Conservation (phyloP, 2,113 vertebrate species). For the Chaetorhynchus papuensis region DNA sequence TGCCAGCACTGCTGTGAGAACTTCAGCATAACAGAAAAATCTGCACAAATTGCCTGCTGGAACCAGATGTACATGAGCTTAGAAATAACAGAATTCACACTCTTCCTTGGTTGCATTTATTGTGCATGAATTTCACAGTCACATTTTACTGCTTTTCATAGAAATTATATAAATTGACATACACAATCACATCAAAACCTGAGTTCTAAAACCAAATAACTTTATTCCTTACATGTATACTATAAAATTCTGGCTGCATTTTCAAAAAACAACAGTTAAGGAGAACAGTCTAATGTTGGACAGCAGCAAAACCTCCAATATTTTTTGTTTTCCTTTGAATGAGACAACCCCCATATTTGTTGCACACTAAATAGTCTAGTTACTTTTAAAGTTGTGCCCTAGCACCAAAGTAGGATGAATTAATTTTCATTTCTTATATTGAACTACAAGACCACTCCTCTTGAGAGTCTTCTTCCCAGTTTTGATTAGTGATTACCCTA, state of each 20-base stretch:
- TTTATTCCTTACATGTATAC: background rate
- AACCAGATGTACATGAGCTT: background rate
- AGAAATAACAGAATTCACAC: background rate
- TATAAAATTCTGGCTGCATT: conserved; percentile 18
- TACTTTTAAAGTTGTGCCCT: background rate
- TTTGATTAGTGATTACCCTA: background rate
- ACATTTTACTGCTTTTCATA: conserved; percentile 24
- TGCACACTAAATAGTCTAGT: background rate
- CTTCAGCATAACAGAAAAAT: background rate
- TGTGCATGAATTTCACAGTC: conserved; percentile 34
- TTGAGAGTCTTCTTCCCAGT: background rate
- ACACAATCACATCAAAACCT: conserved; percentile 29
- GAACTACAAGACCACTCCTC: background rate
- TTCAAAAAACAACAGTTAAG: conserved; percentile 24
- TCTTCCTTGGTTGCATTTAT: conserved; percentile 37
- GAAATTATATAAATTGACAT: background rate
- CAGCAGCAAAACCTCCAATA: background rate
- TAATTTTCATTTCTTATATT: background rate
- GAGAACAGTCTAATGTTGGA: background rate
- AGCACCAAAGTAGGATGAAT: background rate
- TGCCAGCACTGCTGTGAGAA: background rate
- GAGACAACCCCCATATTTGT: background rate
- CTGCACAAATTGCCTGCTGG: background rate
- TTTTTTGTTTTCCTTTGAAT: background rate
- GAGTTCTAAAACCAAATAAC: conserved; percentile 36